phyloP scores from a whole-genome alignment of 2,888 invertebrate species.

The Habrosyne pyritoides region DNA sequence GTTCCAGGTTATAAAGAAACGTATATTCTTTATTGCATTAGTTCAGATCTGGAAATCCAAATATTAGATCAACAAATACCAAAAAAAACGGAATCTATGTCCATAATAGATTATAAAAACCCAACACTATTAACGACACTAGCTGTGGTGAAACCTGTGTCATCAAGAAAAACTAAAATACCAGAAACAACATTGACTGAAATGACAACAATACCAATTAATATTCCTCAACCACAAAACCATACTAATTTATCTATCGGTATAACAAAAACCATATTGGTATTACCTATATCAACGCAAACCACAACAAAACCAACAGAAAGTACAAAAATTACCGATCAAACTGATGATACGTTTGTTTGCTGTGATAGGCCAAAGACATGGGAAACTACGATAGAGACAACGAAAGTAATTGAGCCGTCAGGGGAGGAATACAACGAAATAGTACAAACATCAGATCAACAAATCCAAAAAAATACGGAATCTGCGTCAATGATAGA shows the following conservation, averaged over 20 bases:
- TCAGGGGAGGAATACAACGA: too few species aligned
- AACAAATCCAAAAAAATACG: slow-evolving; percentile 8
- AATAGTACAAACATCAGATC: slow-evolving; percentile 1
- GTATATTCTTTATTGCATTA: slow-evolving; percentile 40
- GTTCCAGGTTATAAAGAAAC: slow-evolving; percentile 46
- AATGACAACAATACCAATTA: not conserved
- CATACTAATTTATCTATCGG: not conserved
- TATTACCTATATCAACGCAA: not conserved
- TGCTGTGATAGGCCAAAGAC: too few species aligned
- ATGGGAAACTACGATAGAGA: too few species aligned
- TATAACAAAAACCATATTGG: not conserved
- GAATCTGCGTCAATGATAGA: not conserved
- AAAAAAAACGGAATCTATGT: slow-evolving; percentile 7
- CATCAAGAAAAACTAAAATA: slow-evolving; percentile 4
- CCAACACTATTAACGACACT: too few species aligned
- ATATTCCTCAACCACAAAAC: not conserved
- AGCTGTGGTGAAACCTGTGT: too few species aligned
- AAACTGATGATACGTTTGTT: too few species aligned
- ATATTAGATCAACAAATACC: slow-evolving; percentile 5
- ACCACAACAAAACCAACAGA: slow-evolving; percentile 6
- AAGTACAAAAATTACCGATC: slow-evolving; percentile 3
- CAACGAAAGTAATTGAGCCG: too few species aligned
- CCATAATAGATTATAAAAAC: not conserved
- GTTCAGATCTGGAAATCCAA: slow-evolving; percentile 26
- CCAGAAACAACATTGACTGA: not conserved